Evolutionary conservation across 2,888 invertebrate genomes (phyloP).

Genomic region (Philonicus albiceps): DNA sequence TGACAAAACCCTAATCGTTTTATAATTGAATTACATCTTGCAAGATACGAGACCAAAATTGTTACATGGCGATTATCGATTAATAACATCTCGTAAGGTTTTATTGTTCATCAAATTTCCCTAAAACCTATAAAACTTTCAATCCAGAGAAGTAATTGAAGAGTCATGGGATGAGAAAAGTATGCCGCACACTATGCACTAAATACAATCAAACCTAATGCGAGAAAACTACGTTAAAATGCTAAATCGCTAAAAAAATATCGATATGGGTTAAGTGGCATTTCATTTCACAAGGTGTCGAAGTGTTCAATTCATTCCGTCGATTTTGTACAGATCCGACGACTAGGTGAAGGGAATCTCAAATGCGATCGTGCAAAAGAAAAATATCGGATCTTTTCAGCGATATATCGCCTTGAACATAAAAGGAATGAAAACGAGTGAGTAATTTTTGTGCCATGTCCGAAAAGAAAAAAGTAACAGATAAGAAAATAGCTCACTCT

Average conservation of each 20-base stretch:
- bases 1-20: background rate
- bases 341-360: background rate
- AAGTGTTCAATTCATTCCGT: background rate
- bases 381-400: background rate
- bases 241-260: background rate
- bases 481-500: background rate
- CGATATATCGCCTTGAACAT: background rate
- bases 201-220: background rate
- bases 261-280: constrained; percentile 19
- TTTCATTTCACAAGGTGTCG: constrained; percentile 11
- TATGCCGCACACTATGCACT: background rate
- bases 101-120: background rate
- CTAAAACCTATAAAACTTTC: background rate
- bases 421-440: background rate
- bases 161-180: background rate
- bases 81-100: background rate
- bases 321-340: background rate
- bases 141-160: background rate
- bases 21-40: background rate
- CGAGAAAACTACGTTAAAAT: background rate
- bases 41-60: background rate
- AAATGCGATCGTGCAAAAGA: background rate
- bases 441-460: background rate
- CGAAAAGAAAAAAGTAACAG: background rate
- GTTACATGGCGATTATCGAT: background rate